phyloP scores from a whole-genome alignment of 2,113 vertebrate species.

The Oryzias woworae region DNA sequence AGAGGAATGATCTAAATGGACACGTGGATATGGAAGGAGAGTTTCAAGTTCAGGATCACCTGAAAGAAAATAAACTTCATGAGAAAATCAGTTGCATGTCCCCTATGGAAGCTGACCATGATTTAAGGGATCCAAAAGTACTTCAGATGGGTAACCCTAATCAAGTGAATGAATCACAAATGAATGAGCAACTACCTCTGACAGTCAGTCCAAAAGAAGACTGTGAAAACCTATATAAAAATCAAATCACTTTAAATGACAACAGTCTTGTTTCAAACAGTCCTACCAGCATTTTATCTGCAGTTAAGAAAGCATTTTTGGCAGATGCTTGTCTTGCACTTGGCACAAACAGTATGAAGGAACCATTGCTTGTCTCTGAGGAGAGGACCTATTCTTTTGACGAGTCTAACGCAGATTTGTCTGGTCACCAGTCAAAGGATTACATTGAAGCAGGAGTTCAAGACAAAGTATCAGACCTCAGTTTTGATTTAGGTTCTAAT shows the following conservation, averaged over 20 bases:
- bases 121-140: constrained; percentile 9
- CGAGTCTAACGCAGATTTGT: background rate
- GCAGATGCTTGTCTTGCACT: constrained; percentile 7
- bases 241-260: constrained; percentile 1
- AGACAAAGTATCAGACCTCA: background rate
- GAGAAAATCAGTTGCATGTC: background rate
- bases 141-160: background rate
- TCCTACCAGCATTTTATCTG: background rate
- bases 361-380: background rate
- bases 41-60: constrained; percentile 9
- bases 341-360: background rate
- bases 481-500: background rate
- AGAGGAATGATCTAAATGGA: constrained; percentile 6
- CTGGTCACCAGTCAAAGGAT: constrained; percentile 4
- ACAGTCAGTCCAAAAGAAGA: background rate
- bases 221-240: constrained; percentile 4
- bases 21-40: background rate
- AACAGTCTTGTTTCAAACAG: constrained; percentile 22
- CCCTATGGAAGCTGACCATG: background rate
- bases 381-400: background rate
- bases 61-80: constrained; percentile 12
- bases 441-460: constrained; percentile 6
- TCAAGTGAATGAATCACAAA: background rate
- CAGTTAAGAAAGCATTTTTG: background rate
- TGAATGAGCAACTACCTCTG: constrained; percentile 6